Percentiles rank a stretch among this genome's conserved stretches.
Conservation (phyloP, 1,140 invertebrate species). For the Papilio helenus region DNA sequence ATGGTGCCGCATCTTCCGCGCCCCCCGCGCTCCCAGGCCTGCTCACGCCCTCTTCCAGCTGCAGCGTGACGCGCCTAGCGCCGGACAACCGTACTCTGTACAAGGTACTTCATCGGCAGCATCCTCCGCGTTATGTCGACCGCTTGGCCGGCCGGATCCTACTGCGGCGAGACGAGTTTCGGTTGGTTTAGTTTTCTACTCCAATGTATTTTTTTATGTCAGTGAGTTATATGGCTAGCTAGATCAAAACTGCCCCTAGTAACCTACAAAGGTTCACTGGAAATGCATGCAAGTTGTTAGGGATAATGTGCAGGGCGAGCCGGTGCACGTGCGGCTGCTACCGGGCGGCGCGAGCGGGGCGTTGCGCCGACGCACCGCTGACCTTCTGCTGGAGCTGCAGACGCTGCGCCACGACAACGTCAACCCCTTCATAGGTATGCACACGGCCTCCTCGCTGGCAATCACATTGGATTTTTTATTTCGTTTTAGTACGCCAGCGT, state of each 20-base stretch:
- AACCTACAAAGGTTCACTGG: not conserved
- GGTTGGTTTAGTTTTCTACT: not conserved
- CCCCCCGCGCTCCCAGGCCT: conserved; percentile 89
- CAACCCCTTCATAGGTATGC: conserved; percentile 89
- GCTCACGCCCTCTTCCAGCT: conserved; percentile 85
- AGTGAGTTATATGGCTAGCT: not conserved
- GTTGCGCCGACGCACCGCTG: conserved; percentile 90
- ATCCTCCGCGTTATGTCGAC: not conserved
- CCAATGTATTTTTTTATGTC: not conserved
- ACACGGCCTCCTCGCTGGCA: not conserved
- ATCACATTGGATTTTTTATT: too few relatives aligned
- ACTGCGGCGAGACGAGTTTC: too few relatives aligned
- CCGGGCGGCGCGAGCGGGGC: conserved; percentile 82
- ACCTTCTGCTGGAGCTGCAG: conserved; percentile 91
- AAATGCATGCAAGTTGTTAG: not conserved
- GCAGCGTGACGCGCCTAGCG: conserved; percentile 86
- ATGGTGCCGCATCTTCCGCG: conserved; percentile 83
- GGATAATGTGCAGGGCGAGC: conserved; percentile 87
- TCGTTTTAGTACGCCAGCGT: too few relatives aligned
- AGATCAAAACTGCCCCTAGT: not conserved
- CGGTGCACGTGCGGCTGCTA: conserved; percentile 89
- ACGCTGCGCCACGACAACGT: conserved; percentile 94
- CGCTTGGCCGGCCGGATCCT: not conserved
- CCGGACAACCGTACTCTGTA: conserved; percentile 89
- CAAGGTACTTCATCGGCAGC: conserved; percentile 83